Conservation (phyloP, 2,888 invertebrate species). For the Drosophila gaucha region DNA sequence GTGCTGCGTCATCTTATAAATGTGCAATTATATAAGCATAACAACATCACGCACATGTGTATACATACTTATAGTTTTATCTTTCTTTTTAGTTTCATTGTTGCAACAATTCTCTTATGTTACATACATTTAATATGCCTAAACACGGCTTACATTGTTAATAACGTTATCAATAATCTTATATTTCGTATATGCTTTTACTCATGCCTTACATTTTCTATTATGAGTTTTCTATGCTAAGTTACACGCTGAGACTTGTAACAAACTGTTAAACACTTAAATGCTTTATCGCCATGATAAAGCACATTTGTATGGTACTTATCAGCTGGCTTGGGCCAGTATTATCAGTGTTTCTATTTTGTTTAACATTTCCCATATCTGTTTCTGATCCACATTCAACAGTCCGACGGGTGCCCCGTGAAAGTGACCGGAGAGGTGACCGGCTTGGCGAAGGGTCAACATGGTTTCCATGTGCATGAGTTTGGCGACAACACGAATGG, state of each 20-base stretch:
- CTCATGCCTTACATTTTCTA: not conserved
- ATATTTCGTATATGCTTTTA: too few species aligned
- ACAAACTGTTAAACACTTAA: not conserved
- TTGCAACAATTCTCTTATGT: not conserved
- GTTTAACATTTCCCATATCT: conserved; percentile 7
- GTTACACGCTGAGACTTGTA: not conserved
- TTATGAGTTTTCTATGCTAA: too few species aligned
- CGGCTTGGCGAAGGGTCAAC: conserved; percentile 90
- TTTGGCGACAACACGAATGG: conserved; percentile 98
- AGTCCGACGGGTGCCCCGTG: conserved; percentile 88
- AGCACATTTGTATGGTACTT: conserved; percentile 23
- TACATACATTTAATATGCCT: not conserved
- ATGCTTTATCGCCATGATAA: conserved; percentile 14
- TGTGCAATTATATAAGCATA: conserved; percentile 62
- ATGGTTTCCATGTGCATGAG: conserved; percentile 95
- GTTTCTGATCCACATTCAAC: not conserved
- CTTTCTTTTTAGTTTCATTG: too few species aligned
- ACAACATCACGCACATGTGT: conserved; percentile 21
- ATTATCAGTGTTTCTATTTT: conserved; percentile 18
- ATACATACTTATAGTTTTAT: not conserved
- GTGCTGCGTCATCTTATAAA: conserved; percentile 56
- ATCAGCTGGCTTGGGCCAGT: conserved; percentile 22
- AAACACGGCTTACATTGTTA: too few species aligned
- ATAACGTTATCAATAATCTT: too few species aligned
- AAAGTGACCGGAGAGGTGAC: conserved; percentile 92